Conservation (phyloP, 1,140 invertebrate genomes). For the Drosophila orosa region DNA sequence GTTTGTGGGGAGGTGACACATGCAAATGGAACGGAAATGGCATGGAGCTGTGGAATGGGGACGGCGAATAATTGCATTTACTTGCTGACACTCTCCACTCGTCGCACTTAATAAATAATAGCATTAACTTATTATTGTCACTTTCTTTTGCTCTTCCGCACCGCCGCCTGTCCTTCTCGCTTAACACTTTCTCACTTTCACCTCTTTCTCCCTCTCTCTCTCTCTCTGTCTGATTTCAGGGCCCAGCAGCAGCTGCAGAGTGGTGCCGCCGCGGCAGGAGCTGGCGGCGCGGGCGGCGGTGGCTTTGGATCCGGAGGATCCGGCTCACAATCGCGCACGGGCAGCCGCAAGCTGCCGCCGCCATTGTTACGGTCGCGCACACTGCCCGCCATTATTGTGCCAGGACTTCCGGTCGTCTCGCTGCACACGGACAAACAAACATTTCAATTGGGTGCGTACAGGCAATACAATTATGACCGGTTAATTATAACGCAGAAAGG, state of each 20-base stretch:
- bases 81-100: conserved; percentile 43
- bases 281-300: conserved; percentile 85
- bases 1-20: conserved; percentile 12
- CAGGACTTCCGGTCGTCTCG: conserved; percentile 92
- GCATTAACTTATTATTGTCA: conserved; percentile 76
- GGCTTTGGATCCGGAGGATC: conserved; percentile 56
- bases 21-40: conserved; percentile 70
- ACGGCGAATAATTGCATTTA: conserved; percentile 67
- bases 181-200: conserved; percentile 42
- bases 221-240: conserved; percentile 49
- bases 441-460: conserved; percentile 81
- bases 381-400: conserved; percentile 94
- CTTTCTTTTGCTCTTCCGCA: conserved; percentile 42
- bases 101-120: conserved; percentile 67
- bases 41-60: conserved; percentile 32
- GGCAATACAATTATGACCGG: conserved; percentile 2
- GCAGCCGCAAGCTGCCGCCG: conserved; percentile 86
- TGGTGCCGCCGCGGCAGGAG: conserved; percentile 87
- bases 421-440: conserved; percentile 89
- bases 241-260: conserved; percentile 79
- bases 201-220: conserved; percentile 15
- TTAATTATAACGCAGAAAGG: conserved; percentile 8
- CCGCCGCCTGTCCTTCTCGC: conserved; percentile 2
- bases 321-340: conserved; percentile 76
- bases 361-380: conserved; percentile 93